These are phyloP conservation scores for Holcopasites calliopsidis DNA, from an alignment of 1,140 invertebrate genomes.

Conservation along the genomic window DNA sequence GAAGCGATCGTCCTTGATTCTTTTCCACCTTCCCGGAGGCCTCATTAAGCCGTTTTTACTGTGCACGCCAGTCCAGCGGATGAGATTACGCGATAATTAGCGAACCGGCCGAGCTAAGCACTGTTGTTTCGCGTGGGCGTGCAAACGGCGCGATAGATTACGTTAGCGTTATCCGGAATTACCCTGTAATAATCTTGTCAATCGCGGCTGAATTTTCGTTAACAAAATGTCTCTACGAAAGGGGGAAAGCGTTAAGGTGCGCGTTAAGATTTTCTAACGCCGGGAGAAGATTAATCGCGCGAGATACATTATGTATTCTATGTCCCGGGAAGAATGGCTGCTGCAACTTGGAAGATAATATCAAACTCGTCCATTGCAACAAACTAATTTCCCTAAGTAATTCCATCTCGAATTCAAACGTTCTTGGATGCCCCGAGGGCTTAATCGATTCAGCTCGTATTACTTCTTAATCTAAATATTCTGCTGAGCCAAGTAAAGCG, in stretches of 20 bases:
- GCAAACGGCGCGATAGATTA: not conserved
- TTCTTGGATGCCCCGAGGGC: not conserved
- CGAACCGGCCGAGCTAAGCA: conserved; percentile 6
- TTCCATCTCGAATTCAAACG: not conserved
- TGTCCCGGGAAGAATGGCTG: too few species aligned
- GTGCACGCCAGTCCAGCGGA: conserved; percentile 19
- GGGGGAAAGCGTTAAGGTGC: not conserved
- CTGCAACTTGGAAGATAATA: not conserved
- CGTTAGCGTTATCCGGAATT: conserved; percentile 13
- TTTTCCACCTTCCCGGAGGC: conserved; percentile 1
- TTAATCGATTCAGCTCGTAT: conserved; percentile 6
- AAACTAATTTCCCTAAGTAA: conserved; percentile 8
- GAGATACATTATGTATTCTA: too few species aligned
- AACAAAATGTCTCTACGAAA: too few species aligned
- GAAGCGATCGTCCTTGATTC: conserved; percentile 41
- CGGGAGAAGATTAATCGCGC: not conserved
- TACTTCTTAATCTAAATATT: conserved; percentile 7
- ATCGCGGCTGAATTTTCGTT: not conserved
- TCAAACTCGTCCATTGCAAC: not conserved
- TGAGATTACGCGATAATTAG: conserved; percentile 42
- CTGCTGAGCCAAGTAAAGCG: too few species aligned
- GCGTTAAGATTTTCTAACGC: not conserved
- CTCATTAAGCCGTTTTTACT: conserved; percentile 23
- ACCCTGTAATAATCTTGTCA: not conserved
- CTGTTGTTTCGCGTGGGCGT: not conserved